phyloP scores from a whole-genome alignment of 2,888 invertebrate species.

The Tiliacea aurago region DNA sequence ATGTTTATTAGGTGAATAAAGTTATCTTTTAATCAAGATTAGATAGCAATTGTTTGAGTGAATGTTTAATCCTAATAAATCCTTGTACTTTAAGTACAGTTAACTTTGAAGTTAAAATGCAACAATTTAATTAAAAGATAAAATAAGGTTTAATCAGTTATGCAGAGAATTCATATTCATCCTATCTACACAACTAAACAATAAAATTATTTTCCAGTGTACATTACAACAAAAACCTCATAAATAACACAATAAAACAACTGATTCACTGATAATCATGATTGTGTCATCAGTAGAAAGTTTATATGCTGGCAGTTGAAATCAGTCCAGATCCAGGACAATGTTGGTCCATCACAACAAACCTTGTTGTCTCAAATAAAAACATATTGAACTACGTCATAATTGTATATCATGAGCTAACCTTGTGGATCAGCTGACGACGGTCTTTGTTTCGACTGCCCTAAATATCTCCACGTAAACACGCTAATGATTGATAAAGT shows the following conservation, averaged over 20 bases:
- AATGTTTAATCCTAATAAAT: conserved; percentile 24
- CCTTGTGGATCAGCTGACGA: conserved; percentile 87
- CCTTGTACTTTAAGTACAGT: conserved; percentile 7
- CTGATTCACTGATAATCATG: conserved; percentile 48
- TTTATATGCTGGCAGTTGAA: conserved; percentile 28
- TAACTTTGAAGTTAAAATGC: conserved; percentile 25
- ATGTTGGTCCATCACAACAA: conserved; percentile 62
- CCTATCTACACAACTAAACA: conserved; percentile 8
- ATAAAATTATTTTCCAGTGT: conserved; percentile 9
- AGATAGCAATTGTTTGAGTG: conserved; percentile 14
- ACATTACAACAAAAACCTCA: neutral
- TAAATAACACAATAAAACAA: conserved; percentile 7
- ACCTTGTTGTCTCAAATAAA: conserved; percentile 55
- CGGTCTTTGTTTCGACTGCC: conserved; percentile 72
- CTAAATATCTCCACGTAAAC: conserved; percentile 64
- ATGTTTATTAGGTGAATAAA: conserved; percentile 9
- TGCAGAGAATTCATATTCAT: conserved; percentile 18
- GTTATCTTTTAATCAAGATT: conserved; percentile 27
- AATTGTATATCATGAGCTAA: conserved; percentile 77
- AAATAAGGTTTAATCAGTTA: conserved; percentile 23
- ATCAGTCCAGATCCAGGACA: conserved; percentile 31
- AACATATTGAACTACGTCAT: conserved; percentile 76
- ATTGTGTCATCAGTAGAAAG: conserved; percentile 57
- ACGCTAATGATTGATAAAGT: conserved; percentile 45
- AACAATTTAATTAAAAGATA: conserved; percentile 37